phyloP scores from a whole-genome alignment of 1,140 invertebrate genomes.

The Pachypsylla venusta region DNA sequence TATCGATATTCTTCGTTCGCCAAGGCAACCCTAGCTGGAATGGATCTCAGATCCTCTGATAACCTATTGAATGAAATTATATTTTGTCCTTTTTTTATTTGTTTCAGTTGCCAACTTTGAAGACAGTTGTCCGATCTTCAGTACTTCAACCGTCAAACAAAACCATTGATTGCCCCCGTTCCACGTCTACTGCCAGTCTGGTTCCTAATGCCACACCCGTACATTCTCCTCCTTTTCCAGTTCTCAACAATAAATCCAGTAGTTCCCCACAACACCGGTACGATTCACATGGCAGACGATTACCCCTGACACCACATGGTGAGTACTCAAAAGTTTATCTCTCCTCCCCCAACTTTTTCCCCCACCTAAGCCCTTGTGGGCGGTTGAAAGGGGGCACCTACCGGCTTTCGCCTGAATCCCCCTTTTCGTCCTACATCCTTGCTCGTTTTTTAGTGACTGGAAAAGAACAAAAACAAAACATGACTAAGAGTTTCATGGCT shows the following conservation, averaged over 20 bases:
- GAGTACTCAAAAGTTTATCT: constrained; percentile 13
- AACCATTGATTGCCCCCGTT: constrained; percentile 14
- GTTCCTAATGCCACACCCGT: constrained; percentile 13
- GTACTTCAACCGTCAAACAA: constrained; percentile 14
- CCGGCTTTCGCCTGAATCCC: too few relatives aligned
- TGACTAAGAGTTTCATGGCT: too few relatives aligned
- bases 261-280: constrained; percentile 13
- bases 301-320: constrained; percentile 23
- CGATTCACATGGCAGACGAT: constrained; percentile 19
- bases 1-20: too few relatives aligned
- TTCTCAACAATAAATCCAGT: constrained; percentile 19
- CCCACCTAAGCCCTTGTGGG: too few relatives aligned
- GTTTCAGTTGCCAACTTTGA: constrained; percentile 23
- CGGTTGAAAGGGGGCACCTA: too few relatives aligned
- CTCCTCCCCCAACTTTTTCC: too few relatives aligned
- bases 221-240: constrained; percentile 18
- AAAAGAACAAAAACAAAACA: too few relatives aligned
- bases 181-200: constrained; percentile 8
- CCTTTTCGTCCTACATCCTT: too few relatives aligned
- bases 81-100: not conserved
- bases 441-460: too few relatives aligned
- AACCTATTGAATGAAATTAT: not conserved
- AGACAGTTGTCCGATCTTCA: constrained; percentile 18
- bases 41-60: not conserved
- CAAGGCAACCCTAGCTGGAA: too few relatives aligned